Evolutionary conservation across 30 jellyfish, hydroid and myxozoan genomes (phyloP), one percentile per base, ranked within the genome.

Genomic region (Aurelia aurita complex sp. Pacific): DNA sequence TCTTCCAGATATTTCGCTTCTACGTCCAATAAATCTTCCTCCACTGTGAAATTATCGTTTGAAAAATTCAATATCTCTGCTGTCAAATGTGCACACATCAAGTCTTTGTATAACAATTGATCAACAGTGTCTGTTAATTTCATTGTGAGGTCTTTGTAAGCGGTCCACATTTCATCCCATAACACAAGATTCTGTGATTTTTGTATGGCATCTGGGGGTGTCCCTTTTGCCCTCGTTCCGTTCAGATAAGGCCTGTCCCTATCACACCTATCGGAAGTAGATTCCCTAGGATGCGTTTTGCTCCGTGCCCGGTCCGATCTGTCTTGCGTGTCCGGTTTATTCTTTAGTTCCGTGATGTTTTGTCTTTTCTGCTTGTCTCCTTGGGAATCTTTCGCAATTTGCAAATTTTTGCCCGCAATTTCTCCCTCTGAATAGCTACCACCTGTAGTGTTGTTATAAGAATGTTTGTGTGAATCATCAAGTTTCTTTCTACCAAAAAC

Each of bases 41-140:
- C 93, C 15, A 84, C 57, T 15, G 87, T 12, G 61, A 59, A 82
- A 43, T 82, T 54, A 38, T 73, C 79, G 76, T 64, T 35, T 36
- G 93, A 73, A 68, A 74, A 84, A 23, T 84, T 74, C 53, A 84
- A 38, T 17, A 84, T 84, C 46, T 84, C 93, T 6, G 79, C 81
- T 13, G 87, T 84, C 68, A 84, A 55, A 51, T 73, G 65, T 2
- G 87, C 93, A 23, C 84, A 71, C 93, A 84, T 61, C 55, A 84
- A 64, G 43, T 84, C 93, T 17, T 74, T 84, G 76, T 73, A 84
- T 3, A 84, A 69, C 29, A 84, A 32, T 52, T 74, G 87, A 65
- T 84, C 93, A 52, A 84, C 80, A 18, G 68, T 84, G 4, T 84
- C 93, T 7, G 93, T 4, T 62, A 84, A 15, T 12, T 67, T 84